phyloP scores from a whole-genome alignment of 2,797 vertebrate genomes.

The Strix occidentalis region DNA sequence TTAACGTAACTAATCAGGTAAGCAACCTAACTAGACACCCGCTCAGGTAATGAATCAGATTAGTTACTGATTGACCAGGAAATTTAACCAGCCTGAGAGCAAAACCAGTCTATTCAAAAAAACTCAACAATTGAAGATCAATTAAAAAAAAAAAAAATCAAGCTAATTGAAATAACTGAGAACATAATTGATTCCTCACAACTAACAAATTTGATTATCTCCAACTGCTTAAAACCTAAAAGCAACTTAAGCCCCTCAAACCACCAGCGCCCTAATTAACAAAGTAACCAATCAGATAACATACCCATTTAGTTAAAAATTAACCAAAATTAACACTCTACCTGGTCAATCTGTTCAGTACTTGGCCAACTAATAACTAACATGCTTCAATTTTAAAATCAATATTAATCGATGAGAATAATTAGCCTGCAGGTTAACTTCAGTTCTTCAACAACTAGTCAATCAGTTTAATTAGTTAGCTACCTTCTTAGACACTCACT shows the following conservation, averaged over 20 bases:
- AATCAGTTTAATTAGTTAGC: not conserved
- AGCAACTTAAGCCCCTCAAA: not conserved
- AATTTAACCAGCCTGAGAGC: not conserved
- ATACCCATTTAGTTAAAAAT: not conserved
- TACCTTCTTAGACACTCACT: not conserved
- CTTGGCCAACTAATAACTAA: not conserved
- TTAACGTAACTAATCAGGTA: not conserved
- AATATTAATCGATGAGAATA: fast-evolving
- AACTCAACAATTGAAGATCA: not conserved
- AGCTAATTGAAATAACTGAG: not conserved
- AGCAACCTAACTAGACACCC: not conserved
- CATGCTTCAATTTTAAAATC: not conserved
- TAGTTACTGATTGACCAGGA: fast-evolving
- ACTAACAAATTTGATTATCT: no score
- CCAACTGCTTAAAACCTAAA: not conserved
- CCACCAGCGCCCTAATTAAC: fast-evolving
- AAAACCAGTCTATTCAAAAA: no score
- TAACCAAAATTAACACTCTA: not conserved
- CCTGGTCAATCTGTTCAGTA: not conserved
- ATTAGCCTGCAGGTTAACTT: not conserved
- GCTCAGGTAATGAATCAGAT: not conserved
- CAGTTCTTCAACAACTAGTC: no score
- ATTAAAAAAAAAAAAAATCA: not conserved
- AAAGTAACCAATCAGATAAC: not conserved
- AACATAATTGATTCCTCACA: fast-evolving